Evolutionary conservation across 2,888 invertebrate species (phyloP).

Genomic region (Synergus umbraculus): DNA sequence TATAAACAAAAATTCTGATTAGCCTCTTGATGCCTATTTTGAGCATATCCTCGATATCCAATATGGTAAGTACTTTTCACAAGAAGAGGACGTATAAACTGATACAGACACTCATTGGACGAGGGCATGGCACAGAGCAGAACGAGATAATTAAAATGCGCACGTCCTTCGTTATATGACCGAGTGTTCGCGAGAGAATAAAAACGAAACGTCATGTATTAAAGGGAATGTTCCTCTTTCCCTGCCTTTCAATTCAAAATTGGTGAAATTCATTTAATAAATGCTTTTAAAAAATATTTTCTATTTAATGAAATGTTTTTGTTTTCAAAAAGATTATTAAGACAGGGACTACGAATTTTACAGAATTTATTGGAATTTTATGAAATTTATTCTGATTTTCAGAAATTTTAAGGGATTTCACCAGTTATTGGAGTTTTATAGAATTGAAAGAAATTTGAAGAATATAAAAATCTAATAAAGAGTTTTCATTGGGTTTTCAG

Average conservation of each 20-base stretch:
- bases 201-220: slow-evolving; percentile 49
- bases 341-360: too few relatives aligned
- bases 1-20: background rate
- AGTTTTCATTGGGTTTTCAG: too few relatives aligned
- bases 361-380: too few relatives aligned
- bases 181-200: slow-evolving; percentile 50
- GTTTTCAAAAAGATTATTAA: too few relatives aligned
- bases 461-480: too few relatives aligned
- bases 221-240: slow-evolving; percentile 38
- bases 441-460: too few relatives aligned
- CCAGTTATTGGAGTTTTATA: too few relatives aligned
- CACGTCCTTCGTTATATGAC: slow-evolving; percentile 51
- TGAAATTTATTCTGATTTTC: too few relatives aligned
- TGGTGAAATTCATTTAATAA: background rate
- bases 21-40: background rate
- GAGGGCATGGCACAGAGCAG: slow-evolving; percentile 48
- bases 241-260: background rate
- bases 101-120: slow-evolving; percentile 1
- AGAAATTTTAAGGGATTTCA: too few relatives aligned
- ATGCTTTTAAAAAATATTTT: background rate
- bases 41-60: background rate
- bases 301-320: background rate
- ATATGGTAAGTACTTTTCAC: slow-evolving; percentile 15
- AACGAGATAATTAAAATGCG: slow-evolving; percentile 56
- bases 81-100: slow-evolving; percentile 14